phyloP scores from a whole-genome alignment of 2,113 vertebrate genomes.

The Perca fluviatilis region DNA sequence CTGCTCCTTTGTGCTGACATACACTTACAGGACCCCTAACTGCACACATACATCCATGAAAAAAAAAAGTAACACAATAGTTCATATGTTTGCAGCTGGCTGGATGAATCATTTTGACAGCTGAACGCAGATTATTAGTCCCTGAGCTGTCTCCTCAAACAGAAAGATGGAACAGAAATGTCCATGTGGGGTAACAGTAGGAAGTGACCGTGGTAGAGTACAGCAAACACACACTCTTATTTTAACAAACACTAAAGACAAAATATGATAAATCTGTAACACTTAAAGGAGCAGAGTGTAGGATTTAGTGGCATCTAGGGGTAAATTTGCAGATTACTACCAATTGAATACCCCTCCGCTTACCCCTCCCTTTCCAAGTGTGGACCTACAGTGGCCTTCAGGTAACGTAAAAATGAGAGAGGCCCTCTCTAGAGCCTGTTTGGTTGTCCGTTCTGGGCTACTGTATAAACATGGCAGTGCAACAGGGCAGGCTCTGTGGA shows the following conservation, averaged over 20 bases:
- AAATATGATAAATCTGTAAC: slow-evolving; percentile 20
- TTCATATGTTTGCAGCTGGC: slow-evolving; percentile 62
- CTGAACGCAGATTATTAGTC: slow-evolving; percentile 69
- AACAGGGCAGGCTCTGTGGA: no score
- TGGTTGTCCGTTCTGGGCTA: no score
- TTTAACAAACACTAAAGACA: slow-evolving; percentile 6
- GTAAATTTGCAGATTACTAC: no score
- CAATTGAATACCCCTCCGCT: no score
- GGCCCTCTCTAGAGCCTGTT: no score
- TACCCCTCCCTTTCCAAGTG: no score
- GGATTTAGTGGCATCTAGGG: no score
- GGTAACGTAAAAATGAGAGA: no score
- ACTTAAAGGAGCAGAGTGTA: no score
- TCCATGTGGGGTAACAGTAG: slow-evolving; percentile 33
- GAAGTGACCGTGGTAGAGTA: slow-evolving; percentile 9
- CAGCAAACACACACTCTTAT: slow-evolving; percentile 6
- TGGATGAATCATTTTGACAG: slow-evolving; percentile 75
- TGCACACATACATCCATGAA: slow-evolving; percentile 7
- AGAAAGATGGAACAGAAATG: slow-evolving; percentile 51
- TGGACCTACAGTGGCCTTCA: no score
- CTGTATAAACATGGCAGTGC: no score
- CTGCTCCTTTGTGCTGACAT: slow-evolving; percentile 40
- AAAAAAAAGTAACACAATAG: slow-evolving; percentile 6
- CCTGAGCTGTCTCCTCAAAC: slow-evolving; percentile 37
- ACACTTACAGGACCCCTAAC: slow-evolving; percentile 22